Evolutionary conservation across 2,888 invertebrate genomes (phyloP).

Genomic region (Heliconius hortense): DNA sequence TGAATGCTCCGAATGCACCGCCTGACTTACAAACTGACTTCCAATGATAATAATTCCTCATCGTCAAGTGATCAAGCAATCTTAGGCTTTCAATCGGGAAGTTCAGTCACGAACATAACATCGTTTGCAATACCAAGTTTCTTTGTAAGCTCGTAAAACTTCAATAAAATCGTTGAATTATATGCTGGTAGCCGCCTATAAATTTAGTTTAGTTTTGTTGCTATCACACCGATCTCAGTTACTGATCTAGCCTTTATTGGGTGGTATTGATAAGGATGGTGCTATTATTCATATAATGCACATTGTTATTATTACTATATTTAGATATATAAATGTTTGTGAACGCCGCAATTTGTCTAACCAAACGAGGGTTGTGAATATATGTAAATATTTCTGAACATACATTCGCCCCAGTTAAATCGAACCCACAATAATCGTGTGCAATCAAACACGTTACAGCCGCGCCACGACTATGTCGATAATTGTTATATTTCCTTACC

Average conservation of each 20-base stretch:
- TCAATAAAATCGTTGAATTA: conserved; percentile 76
- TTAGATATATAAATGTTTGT: background rate
- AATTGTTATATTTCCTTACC: too few species aligned
- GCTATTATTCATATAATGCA: background rate
- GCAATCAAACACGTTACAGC: too few species aligned
- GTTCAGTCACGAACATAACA: conserved; percentile 67
- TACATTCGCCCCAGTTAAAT: too few species aligned
- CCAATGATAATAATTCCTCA: conserved; percentile 57
- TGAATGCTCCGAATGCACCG: conserved; percentile 45
- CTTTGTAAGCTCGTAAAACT: conserved; percentile 75
- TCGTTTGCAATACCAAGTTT: conserved; percentile 70
- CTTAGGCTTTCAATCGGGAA: conserved; percentile 62
- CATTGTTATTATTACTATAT: background rate
- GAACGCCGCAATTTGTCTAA: background rate
- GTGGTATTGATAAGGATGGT: conserved; percentile 27
- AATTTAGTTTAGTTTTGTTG: conserved; percentile 65
- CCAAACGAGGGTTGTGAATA: too few species aligned
- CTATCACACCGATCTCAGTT: conserved; percentile 52
- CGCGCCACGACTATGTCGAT: too few species aligned
- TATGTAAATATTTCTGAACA: background rate
- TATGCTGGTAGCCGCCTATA: conserved; percentile 60
- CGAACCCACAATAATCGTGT: too few species aligned
- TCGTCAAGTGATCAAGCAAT: conserved; percentile 55
- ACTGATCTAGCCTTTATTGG: conserved; percentile 42
- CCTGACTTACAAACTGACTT: conserved; percentile 38